A percentile compares a stretch with the other conserved stretches of the same genome.
phyloP scores from a whole-genome alignment of 2,888 invertebrate species.

The Dusona sp. region DNA sequence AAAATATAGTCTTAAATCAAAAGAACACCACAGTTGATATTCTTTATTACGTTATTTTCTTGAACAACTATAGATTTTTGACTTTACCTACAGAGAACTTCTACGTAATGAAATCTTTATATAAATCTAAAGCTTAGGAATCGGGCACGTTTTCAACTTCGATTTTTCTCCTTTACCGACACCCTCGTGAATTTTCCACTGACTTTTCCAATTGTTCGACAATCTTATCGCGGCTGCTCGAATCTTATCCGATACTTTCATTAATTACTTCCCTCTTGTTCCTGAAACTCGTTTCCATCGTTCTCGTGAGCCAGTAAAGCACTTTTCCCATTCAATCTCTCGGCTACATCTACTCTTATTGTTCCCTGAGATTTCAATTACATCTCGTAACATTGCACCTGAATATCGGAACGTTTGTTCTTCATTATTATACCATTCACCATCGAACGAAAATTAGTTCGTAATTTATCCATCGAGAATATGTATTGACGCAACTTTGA shows the following conservation, averaged over 20 bases:
- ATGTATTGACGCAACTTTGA: not conserved
- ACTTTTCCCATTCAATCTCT: conserved; percentile 33
- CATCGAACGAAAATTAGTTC: not conserved
- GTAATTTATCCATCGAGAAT: not conserved
- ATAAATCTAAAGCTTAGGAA: not conserved
- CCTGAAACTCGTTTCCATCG: conserved; percentile 30
- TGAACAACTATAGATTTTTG: not conserved
- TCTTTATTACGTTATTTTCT: not conserved
- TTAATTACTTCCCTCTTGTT: conserved; percentile 62
- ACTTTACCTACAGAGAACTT: not conserved
- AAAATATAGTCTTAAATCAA: not conserved
- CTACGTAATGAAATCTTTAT: not conserved
- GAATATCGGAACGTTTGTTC: conserved; percentile 27
- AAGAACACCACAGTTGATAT: not conserved
- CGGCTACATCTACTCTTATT: conserved; percentile 30
- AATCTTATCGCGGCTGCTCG: conserved; percentile 46
- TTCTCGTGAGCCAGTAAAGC: conserved; percentile 3
- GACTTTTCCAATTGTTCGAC: conserved; percentile 40
- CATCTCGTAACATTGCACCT: conserved; percentile 16
- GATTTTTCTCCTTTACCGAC: conserved; percentile 2
- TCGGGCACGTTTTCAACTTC: not conserved
- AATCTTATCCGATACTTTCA: conserved; percentile 43
- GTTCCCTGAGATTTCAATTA: conserved; percentile 43
- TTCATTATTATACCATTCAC: conserved; percentile 20
- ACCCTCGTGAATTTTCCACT: conserved; percentile 23